Evolutionary conservation across 2,888 invertebrate species (phyloP), one percentile per base, ranked within the genome.

Genomic region (Torymus auratus): DNA sequence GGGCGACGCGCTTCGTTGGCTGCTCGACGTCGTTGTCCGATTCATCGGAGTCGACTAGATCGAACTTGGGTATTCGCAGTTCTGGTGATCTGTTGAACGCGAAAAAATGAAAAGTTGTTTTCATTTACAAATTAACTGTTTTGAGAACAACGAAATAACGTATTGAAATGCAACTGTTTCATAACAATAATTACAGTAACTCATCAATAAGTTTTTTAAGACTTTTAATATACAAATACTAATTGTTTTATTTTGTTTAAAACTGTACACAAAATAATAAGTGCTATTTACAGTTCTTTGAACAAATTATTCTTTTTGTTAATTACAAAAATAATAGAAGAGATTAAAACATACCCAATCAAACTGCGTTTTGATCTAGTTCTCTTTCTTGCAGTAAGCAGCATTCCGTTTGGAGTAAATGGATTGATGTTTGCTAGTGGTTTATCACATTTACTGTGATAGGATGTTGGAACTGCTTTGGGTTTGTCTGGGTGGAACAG

Each of bases 351-450:
- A 83, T 82, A 91, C 91, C 88, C 87, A 83, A 87, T 86, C 12
- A 90, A 88, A 83, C 89, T 91, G 78, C 94, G 92, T 85, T 94
- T 94, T 0, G 95, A 94, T 83, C 95, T 89, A 2, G 94, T 93
- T 17, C 95, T 91, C 88, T 95, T 96, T 85, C 95, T 94, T 81
- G 94, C 94, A 76, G 93, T 93, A 82, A 95, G 87, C 50, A 94
- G 91, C 93, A 94, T 93, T 83, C 94, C 95, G 86, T 94, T 95
- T 4, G 96, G 96, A 4, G 96, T 96, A 86, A 97, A 97, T 0
- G 97, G 97, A 91, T 97, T 97, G 64, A 97, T 94, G 91, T 97
- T 97, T 50, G 95, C 96, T 0, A 93, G 88, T 0, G 94, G 94
- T 80, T 93, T 92, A 4, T 92, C 92, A 28, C 88, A 87, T 86